Evolutionary conservation across 1,140 invertebrate species (phyloP), one percentile per base, ranked within the genome.

Genomic region (Diabrotica undecimpunctata): DNA sequence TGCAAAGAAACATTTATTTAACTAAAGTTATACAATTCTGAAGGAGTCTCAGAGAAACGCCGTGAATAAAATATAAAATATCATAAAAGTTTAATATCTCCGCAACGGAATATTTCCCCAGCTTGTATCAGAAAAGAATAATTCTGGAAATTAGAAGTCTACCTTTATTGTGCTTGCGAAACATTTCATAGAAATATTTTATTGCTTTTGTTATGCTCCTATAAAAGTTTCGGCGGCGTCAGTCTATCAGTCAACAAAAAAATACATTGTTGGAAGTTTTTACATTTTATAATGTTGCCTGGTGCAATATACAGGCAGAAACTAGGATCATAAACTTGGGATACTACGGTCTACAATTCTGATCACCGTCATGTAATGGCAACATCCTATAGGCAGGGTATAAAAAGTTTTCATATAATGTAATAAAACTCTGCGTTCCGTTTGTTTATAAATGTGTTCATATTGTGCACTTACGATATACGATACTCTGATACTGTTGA

Each of bases 401-500:
- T 74, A 74, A 74, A 74, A 74, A 74, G 67, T 74, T 74, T 74
- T 72, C 72, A 74, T 74, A 74, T 71, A 74, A 74, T 71, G 71
- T 70, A 74, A 74, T 74, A 74, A 74, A 73, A 74, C 66, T 63
- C 14, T 36, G 67, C 66, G 67, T 58, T 67, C 69, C 66, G 71
- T 69, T 74, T 72, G 72, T 71, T 72, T 71, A 70, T 72, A 72
- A 74, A 74, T 72, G 71, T 70, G 68, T 62, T 64, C 66, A 70
- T 70, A 67, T 67, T 70, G 65, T 70, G 36, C 14, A 12, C 54
- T 25, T 25, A 55, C 5, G n/a, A 5, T 10, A 25, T 14, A 11
- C 13, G 14, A 8, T 25, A 25, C 10, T 25, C 6, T 25, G 53
- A 37, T 25, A 25, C 25, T 25, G 25, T 25, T 25, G 25, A 25